Evolutionary conservation across 2,113 vertebrate species (phyloP).

Genomic region (Hassar affinis): DNA sequence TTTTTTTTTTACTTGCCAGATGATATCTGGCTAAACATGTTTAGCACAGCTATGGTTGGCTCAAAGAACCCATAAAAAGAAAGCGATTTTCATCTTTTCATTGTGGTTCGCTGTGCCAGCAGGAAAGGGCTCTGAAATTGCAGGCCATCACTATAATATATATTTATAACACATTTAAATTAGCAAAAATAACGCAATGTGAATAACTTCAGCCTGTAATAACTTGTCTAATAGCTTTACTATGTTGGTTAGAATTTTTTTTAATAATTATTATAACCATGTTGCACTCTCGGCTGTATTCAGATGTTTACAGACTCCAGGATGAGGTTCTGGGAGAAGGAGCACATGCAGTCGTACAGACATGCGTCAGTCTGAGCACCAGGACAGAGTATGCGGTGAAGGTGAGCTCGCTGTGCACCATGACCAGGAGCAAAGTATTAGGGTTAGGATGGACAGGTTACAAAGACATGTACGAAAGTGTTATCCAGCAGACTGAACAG

Average conservation of each 20-base stretch:
- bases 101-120: background rate
- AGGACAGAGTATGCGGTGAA: conserved; percentile 97
- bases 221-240: background rate
- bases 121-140: background rate
- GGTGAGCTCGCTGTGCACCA: conserved; percentile 55
- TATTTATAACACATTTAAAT: background rate
- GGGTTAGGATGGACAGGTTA: too few relatives aligned
- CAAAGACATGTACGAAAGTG: background rate
- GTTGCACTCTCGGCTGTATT: background rate
- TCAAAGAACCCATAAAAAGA: too few relatives aligned
- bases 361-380: conserved; percentile 91
- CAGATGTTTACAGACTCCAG: conserved; percentile 94
- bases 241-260: background rate
- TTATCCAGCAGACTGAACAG: background rate
- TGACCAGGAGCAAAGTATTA: background rate
- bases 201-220: background rate
- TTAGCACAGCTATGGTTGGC: too few relatives aligned
- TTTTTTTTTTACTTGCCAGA: too few relatives aligned
- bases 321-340: conserved; percentile 94
- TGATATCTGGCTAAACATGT: too few relatives aligned
- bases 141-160: background rate
- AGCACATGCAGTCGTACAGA: conserved; percentile 90
- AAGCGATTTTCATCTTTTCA: too few relatives aligned
- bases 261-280: background rate
- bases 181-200: background rate